Conservation (phyloP, 2,888 invertebrate species). For the Luperina nickerlii region DNA sequence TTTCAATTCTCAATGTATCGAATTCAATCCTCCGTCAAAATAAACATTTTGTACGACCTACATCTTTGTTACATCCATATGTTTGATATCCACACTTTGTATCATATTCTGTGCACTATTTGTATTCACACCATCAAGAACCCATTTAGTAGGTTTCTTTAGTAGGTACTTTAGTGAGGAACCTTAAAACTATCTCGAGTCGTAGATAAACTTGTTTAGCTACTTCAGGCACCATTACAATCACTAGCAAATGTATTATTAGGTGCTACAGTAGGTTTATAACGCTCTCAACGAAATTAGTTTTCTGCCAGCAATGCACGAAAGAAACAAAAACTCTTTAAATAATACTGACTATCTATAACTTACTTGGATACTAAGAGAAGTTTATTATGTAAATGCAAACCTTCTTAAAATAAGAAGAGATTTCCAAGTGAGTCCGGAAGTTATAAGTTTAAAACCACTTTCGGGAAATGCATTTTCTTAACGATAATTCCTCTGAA, state of each 20-base stretch:
- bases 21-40: constrained; percentile 2
- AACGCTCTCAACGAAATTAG: constrained; percentile 46
- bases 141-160: not conserved
- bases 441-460: not conserved
- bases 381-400: not conserved
- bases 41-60: constrained; percentile 15
- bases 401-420: not conserved
- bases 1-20: constrained; percentile 1
- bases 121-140: not conserved
- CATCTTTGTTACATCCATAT: not conserved
- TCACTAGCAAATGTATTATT: constrained; percentile 41
- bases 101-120: not conserved
- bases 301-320: not conserved
- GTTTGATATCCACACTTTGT: not conserved
- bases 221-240: constrained; percentile 22
- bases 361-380: not conserved
- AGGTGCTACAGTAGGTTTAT: constrained; percentile 36
- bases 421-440: not conserved
- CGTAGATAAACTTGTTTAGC: constrained; percentile 24
- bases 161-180: constrained; percentile 3
- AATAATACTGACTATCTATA: not conserved
- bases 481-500: not conserved
- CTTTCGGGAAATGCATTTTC: not conserved
- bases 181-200: constrained; percentile 1
- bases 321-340: constrained; percentile 1